These are phyloP conservation scores for Papilio aristodemus DNA, from an alignment of 1,140 invertebrate genomes.

Conservation along the genomic window DNA sequence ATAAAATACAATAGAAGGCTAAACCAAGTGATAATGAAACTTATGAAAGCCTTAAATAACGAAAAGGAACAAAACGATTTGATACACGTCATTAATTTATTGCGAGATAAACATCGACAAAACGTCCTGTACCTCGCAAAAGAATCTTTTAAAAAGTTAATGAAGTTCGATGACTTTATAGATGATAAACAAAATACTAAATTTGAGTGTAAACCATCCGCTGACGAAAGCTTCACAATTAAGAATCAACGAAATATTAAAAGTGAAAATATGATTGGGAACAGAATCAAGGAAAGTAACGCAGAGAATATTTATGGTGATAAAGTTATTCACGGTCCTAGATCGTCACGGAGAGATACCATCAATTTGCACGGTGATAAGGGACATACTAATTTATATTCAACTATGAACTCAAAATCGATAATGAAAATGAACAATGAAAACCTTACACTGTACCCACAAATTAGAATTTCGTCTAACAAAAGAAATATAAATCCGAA, in stretches of 20 bases:
- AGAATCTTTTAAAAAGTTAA: not conserved
- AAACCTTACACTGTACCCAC: not conserved
- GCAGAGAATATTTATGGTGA: constrained; percentile 23
- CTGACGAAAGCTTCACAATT: not conserved
- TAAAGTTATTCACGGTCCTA: constrained; percentile 48
- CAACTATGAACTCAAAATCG: not conserved
- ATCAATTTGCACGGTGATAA: constrained; percentile 45
- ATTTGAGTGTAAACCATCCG: not conserved
- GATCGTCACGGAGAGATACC: constrained; percentile 48
- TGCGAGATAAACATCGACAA: constrained; percentile 55
- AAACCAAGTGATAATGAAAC: constrained; percentile 47
- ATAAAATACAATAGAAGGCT: constrained; percentile 56
- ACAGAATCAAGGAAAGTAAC: not conserved
- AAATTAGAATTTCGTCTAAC: not conserved
- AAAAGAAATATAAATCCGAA: not conserved
- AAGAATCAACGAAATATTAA: not conserved
- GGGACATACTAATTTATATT: constrained; percentile 23
- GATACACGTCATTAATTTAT: constrained; percentile 63
- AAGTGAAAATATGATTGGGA: constrained; percentile 13
- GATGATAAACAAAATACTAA: not conserved
- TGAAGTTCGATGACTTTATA: not conserved
- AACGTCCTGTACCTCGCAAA: constrained; percentile 6
- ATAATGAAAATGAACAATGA: constrained; percentile 15
- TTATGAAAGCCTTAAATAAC: constrained; percentile 46
- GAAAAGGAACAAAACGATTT: constrained; percentile 55